Base-by-base conservation (phyloP, 2,113 vertebrate genomes). In the Murina feae region DNA sequence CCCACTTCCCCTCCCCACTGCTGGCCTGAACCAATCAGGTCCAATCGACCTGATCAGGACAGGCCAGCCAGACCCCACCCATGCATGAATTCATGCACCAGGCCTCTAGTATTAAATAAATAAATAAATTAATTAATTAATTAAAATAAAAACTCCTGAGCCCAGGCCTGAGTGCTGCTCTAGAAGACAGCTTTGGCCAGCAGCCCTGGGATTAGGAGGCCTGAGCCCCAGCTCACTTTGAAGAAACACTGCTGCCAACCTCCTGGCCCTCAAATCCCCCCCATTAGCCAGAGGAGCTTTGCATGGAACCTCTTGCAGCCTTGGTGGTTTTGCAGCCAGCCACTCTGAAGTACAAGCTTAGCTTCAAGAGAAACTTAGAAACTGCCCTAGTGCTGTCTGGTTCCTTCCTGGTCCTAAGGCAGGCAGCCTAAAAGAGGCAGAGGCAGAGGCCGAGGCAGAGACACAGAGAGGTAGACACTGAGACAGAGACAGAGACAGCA, bases 351-450 rank as follows among this genome's bases (percentile, higher is more conserved):
- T 53, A 44, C 0, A 1, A 72, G 71, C 47, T 74, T 90, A 74
- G 76, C 76, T 79, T 90, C 83, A n/a, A 74, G 39, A 68, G 49
- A 90, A 72, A 89, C 86, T 20, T 79, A 51, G 65, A 95, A 71
- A 79, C n/a, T n/a, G 44, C 65, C 79, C 20, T n/a, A 44, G 8
- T 66, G 65, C 53, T 44, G 30, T 42, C 65, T 17, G 47, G 76
- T 28, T 82, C 35, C 21, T 39, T 55, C 20, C 53, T 55, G 2
- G 58, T 63, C 28, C 35, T 9, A 32, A 49, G 49, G 39, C 42
- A 74, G 55, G 65, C 17, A 60, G 69, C n/a, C 44, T 32, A 37
- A 23, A 30, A 44, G 28, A 21, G 71, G 39, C 71, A 47, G n/a
- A n/a, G n/a, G n/a, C n/a, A n/a, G 72, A 75, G 7, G 71, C 12